These are phyloP conservation scores for Ophiodon elongatus DNA, from an alignment of 2,113 vertebrate species.

Conservation along the genomic window DNA sequence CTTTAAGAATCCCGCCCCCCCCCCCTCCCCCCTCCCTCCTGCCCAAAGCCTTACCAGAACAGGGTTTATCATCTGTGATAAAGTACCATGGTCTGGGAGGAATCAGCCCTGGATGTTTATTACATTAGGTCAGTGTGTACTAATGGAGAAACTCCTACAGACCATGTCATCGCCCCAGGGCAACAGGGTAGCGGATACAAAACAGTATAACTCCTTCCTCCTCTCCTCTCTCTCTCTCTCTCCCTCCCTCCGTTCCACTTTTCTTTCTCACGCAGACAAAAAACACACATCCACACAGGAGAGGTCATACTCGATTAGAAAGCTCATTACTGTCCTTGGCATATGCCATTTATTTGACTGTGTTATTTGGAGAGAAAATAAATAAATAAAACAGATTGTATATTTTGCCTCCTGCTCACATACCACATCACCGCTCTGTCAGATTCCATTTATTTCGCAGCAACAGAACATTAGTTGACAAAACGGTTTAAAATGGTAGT, in stretches of 20 bases:
- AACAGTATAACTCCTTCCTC: slow-evolving; percentile 55
- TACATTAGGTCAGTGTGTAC: slow-evolving; percentile 79
- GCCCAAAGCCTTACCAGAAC: slow-evolving; percentile 63
- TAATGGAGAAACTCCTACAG: slow-evolving; percentile 78
- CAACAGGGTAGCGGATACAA: slow-evolving; percentile 63
- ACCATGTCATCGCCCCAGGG: slow-evolving; percentile 76
- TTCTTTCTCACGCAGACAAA: slow-evolving; percentile 30
- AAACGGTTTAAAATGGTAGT: slow-evolving; percentile 15
- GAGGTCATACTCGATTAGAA: slow-evolving; percentile 65
- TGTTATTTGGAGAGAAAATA: slow-evolving; percentile 41
- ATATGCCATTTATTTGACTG: slow-evolving; percentile 54
- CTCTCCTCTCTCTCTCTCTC: not conserved
- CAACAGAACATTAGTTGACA: slow-evolving; percentile 5
- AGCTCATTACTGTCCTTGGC: slow-evolving; percentile 45
- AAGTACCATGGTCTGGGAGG: slow-evolving; percentile 75
- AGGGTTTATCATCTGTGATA: slow-evolving; percentile 82
- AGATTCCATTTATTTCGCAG: slow-evolving; percentile 33
- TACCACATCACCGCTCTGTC: not conserved
- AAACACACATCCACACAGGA: slow-evolving; percentile 20
- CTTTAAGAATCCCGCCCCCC: slow-evolving; percentile 40
- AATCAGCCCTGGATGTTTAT: slow-evolving; percentile 81
- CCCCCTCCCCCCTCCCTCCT: not conserved
- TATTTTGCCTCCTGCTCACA: slow-evolving; percentile 35
- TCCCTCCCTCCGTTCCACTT: not conserved
- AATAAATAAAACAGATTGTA: slow-evolving; percentile 61